Conservation (phyloP, 2,797 vertebrate species). For the Oreonectes daqikongensis region DNA sequence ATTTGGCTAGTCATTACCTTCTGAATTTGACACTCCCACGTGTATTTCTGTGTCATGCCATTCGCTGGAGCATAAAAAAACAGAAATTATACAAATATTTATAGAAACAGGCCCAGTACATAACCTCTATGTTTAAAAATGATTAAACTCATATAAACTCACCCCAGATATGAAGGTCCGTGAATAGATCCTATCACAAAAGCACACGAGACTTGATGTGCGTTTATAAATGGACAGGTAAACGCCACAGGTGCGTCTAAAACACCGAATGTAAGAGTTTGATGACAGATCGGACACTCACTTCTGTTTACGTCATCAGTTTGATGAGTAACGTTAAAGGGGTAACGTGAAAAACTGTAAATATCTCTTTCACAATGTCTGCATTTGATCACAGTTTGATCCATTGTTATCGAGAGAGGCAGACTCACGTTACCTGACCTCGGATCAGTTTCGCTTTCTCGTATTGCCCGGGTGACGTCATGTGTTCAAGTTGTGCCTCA, state of each 20-base stretch:
- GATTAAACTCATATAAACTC: constrained; percentile 46
- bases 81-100: not conserved
- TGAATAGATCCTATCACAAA: constrained; percentile 60
- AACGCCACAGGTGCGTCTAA: constrained; percentile 66
- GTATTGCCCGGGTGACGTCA: not conserved
- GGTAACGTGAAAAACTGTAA: constrained; percentile 48
- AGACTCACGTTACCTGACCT: not conserved
- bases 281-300: constrained; percentile 62
- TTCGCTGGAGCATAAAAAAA: constrained; percentile 68
- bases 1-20: constrained; percentile 65
- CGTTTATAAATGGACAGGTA: constrained; percentile 59
- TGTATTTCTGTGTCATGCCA: constrained; percentile 81
- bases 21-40: constrained; percentile 76
- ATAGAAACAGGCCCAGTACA: not conserved
- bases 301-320: not conserved
- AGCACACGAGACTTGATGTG: constrained; percentile 57
- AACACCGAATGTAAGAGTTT: constrained; percentile 47
- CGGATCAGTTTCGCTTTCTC: constrained; percentile 1
- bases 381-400: constrained; percentile 60
- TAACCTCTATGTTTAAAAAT: not conserved
- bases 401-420: constrained; percentile 43
- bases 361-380: constrained; percentile 63
- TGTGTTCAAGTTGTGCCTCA: not conserved
- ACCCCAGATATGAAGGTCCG: constrained; percentile 63
- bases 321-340: not conserved